A percentile compares a stretch with the other conserved stretches of the same genome.
Evolutionary conservation across 2,113 vertebrate species (phyloP).

Genomic region (Gopherus flavomarginatus): DNA sequence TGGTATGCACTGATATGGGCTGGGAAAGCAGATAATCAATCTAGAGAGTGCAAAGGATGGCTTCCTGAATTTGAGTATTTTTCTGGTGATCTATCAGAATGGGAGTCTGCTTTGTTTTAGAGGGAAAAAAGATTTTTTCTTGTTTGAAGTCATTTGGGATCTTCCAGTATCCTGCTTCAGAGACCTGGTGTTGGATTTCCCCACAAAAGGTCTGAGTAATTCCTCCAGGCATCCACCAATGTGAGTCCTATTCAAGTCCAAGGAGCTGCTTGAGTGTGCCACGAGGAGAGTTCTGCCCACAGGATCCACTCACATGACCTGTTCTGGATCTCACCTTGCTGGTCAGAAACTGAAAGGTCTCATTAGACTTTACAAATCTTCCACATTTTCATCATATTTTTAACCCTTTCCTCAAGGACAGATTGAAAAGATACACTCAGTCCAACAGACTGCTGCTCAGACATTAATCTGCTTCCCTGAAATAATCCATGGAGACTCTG

Average conservation of each 20-base stretch:
- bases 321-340: not conserved
- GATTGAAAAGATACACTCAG: not conserved
- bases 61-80: not conserved
- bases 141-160: not conserved
- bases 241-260: not conserved
- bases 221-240: not conserved
- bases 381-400: no score
- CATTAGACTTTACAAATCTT: not conserved
- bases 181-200: not conserved
- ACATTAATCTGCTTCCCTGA: not conserved
- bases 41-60: not conserved
- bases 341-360: not conserved
- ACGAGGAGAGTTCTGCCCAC: not conserved
- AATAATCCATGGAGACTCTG: constrained; percentile 17
- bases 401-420: not conserved
- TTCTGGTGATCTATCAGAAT: not conserved
- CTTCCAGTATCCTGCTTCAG: not conserved
- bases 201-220: not conserved
- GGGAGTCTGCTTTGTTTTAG: not conserved
- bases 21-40: not conserved
- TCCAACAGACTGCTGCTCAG: not conserved
- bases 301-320: not conserved
- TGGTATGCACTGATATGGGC: not conserved
- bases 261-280: not conserved
- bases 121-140: not conserved